Evolutionary conservation across 2,797 vertebrate species (phyloP).

Genomic region (Balearica regulorum): DNA sequence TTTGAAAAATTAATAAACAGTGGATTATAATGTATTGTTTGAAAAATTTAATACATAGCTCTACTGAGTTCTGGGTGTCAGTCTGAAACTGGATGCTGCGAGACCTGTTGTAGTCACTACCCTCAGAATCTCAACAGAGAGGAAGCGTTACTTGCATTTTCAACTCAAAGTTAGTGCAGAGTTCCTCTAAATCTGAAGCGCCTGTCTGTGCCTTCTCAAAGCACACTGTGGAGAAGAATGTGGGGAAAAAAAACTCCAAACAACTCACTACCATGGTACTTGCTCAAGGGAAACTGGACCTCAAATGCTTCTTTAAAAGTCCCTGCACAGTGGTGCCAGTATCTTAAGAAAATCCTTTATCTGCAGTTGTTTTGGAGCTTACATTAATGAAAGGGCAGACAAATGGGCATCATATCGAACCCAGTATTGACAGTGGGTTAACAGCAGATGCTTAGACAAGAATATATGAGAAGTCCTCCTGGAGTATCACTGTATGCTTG

Average conservation of each 20-base stretch:
- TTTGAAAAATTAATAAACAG: neutral
- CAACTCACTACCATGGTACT: neutral
- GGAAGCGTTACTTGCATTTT: neutral
- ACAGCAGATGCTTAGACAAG: neutral
- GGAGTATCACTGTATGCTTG: neutral
- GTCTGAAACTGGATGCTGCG: neutral
- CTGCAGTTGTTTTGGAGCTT: neutral
- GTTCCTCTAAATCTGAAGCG: neutral
- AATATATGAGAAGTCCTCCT: neutral
- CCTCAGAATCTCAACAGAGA: neutral
- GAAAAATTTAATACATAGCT: neutral
- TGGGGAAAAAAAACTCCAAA: neutral
- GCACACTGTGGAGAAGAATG: neutral
- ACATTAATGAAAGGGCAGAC: neutral
- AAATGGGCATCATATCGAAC: neutral
- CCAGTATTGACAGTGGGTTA: neutral
- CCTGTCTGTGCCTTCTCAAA: neutral
- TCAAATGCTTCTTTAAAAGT: neutral
- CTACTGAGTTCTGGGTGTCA: neutral
- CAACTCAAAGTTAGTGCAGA: neutral
- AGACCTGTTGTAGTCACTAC: neutral
- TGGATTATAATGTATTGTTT: neutral
- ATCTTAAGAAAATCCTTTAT: neutral
- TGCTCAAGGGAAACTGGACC: neutral
- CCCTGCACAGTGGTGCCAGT: neutral